phyloP scores from a whole-genome alignment of 2,797 vertebrate genomes.

The Squalus acanthias region DNA sequence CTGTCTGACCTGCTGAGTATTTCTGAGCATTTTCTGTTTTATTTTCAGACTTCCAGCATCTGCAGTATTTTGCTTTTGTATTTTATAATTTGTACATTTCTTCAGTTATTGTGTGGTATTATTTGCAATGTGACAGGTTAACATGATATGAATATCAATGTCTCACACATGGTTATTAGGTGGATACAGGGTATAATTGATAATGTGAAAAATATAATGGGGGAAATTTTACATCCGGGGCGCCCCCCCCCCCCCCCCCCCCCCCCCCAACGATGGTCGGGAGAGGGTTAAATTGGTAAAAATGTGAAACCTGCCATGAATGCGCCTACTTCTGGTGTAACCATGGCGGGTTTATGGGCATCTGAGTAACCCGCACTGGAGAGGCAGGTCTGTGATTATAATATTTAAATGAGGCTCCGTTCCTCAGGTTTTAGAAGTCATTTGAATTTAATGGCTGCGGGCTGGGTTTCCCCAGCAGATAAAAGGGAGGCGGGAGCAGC shows the following conservation, averaged over 20 bases:
- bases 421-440: too few relatives aligned
- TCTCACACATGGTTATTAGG: background rate
- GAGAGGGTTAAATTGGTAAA: background rate
- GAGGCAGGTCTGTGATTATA: too few relatives aligned
- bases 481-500: too few relatives aligned
- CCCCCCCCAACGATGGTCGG: too few relatives aligned
- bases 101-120: background rate
- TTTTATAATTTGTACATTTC: conserved; percentile 5
- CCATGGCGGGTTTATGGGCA: background rate
- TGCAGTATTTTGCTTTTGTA: background rate
- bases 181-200: background rate
- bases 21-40: too few relatives aligned
- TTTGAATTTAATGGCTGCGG: too few relatives aligned
- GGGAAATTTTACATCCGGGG: background rate
- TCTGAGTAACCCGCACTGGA: background rate
- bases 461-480: too few relatives aligned
- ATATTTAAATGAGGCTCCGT: too few relatives aligned
- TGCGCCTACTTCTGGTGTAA: background rate
- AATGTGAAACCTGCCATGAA: background rate
- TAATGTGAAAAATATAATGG: background rate
- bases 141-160: background rate
- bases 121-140: background rate
- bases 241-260: background rate
- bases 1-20: too few relatives aligned
- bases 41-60: background rate